These are phyloP conservation scores for Colletes gigas DNA, from an alignment of 1,140 invertebrate species.

Conservation along the genomic window DNA sequence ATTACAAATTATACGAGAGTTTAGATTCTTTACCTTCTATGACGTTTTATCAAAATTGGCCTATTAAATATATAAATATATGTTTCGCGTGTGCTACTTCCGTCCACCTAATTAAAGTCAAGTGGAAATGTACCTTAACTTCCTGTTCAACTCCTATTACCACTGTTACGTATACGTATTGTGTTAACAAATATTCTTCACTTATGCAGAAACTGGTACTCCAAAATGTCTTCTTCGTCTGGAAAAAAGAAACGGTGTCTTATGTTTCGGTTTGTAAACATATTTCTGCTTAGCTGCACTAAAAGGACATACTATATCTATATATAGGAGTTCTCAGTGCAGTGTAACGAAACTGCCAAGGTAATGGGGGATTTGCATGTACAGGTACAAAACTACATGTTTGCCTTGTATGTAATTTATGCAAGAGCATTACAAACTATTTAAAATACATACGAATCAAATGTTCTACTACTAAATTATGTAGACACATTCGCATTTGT, in stretches of 20 bases:
- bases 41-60: slow-evolving; percentile 76
- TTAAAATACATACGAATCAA: slow-evolving; percentile 25
- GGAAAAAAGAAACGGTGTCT: slow-evolving; percentile 51
- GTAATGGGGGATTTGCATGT: slow-evolving; percentile 7
- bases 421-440: slow-evolving; percentile 32
- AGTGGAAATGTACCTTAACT: slow-evolving; percentile 60
- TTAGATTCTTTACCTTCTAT: slow-evolving; percentile 67
- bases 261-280: slow-evolving; percentile 6
- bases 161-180: slow-evolving; percentile 57
- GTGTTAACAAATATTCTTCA: slow-evolving; percentile 66
- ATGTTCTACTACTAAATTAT: slow-evolving; percentile 19
- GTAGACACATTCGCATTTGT: slow-evolving; percentile 20
- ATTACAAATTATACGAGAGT: slow-evolving; percentile 62
- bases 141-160: slow-evolving; percentile 40
- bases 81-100: slow-evolving; percentile 68
- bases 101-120: slow-evolving; percentile 61
- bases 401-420: slow-evolving; percentile 21
- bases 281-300: slow-evolving; percentile 6
- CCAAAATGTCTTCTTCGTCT: slow-evolving; percentile 78
- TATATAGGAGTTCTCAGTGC: not conserved
- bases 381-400: slow-evolving; percentile 6
- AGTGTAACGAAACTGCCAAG: not conserved
- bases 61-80: slow-evolving; percentile 77
- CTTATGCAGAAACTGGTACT: slow-evolving; percentile 77
- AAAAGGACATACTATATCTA: slow-evolving; percentile 38